Conservation (phyloP, 2,797 vertebrate species). For the Lutjanus campechanus region DNA sequence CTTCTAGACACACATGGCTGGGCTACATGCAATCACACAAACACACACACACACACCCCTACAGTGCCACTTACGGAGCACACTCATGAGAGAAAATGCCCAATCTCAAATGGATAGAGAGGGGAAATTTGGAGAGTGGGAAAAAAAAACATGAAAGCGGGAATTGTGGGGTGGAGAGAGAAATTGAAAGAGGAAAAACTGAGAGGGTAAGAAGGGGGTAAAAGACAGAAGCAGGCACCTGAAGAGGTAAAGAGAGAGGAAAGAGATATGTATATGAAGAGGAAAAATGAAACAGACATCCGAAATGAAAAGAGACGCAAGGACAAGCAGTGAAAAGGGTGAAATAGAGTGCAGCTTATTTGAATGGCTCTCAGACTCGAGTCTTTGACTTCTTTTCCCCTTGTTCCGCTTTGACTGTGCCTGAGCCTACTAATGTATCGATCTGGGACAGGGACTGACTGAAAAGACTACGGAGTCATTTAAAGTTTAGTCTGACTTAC, state of each 20-base stretch:
- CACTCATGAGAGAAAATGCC: conserved; percentile 53
- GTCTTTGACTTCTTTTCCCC: conserved; percentile 54
- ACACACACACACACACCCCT: conserved; percentile 14
- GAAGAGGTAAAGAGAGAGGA: conserved; percentile 30
- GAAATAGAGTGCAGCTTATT: conserved; percentile 68
- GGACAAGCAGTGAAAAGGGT: conserved; percentile 55
- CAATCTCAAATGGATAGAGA: conserved; percentile 59
- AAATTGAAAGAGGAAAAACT: conserved; percentile 48
- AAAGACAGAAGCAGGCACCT: conserved; percentile 37
- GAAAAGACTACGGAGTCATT: conserved; percentile 55
- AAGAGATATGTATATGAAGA: conserved; percentile 46
- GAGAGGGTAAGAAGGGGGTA: conserved; percentile 22
- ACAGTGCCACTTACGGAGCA: conserved; percentile 45
- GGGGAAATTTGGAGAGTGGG: conserved; percentile 22
- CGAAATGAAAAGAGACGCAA: conserved; percentile 52
- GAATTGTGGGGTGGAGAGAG: conserved; percentile 21
- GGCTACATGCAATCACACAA: conserved; percentile 24
- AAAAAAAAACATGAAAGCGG: conserved; percentile 35
- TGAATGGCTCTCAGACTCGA: conserved; percentile 64
- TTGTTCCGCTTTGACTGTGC: conserved; percentile 53
- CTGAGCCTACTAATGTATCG: conserved; percentile 51
- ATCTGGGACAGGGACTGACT: conserved; percentile 42
- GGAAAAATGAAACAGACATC: conserved; percentile 61
- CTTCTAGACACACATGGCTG: conserved; percentile 57
- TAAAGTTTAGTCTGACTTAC: conserved; percentile 63